These are phyloP conservation scores for Xanthorhoe spadicearia DNA, from an alignment of 2,888 invertebrate species.

Conservation along the genomic window DNA sequence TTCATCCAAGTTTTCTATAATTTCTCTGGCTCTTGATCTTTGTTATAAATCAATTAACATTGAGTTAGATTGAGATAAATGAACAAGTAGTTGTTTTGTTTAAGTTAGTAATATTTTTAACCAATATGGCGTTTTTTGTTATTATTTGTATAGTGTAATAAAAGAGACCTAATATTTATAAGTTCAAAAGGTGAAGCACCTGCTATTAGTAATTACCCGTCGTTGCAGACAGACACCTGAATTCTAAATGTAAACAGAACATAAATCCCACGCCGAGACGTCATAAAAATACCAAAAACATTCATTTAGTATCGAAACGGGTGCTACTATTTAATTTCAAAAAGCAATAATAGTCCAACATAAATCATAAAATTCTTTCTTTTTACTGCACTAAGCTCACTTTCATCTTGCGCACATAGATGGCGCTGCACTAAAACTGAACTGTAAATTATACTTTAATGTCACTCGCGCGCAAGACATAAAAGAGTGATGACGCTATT, in stretches of 20 bases:
- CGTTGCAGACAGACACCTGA: slow-evolving; percentile 36
- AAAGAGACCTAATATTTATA: slow-evolving; percentile 39
- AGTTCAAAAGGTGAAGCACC: slow-evolving; percentile 36
- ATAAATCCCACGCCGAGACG: slow-evolving; percentile 42
- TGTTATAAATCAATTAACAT: slow-evolving; percentile 43
- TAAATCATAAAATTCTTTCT: slow-evolving; percentile 78
- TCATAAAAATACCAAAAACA: slow-evolving; percentile 51
- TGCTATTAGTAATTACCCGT: slow-evolving; percentile 35
- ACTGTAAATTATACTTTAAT: slow-evolving; percentile 80
- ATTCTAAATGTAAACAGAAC: slow-evolving; percentile 42
- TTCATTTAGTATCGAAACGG: slow-evolving; percentile 56
- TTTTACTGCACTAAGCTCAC: slow-evolving; percentile 68
- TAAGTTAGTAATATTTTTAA: too few species aligned
- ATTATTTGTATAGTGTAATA: slow-evolving; percentile 32
- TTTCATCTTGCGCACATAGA: slow-evolving; percentile 75
- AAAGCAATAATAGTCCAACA: slow-evolving; percentile 64
- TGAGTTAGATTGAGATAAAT: slow-evolving; percentile 40
- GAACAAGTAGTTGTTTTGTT: slow-evolving; percentile 30
- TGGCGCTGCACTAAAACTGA: slow-evolving; percentile 74
- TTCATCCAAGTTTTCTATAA: slow-evolving; percentile 51
- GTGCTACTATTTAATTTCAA: slow-evolving; percentile 66
- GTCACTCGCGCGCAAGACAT: slow-evolving; percentile 78
- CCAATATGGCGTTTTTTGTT: slow-evolving; percentile 18
- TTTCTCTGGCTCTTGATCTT: slow-evolving; percentile 42
- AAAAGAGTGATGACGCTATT: slow-evolving; percentile 83